phyloP scores from a whole-genome alignment of 2,797 vertebrate genomes.

The Antrozous pallidus region DNA sequence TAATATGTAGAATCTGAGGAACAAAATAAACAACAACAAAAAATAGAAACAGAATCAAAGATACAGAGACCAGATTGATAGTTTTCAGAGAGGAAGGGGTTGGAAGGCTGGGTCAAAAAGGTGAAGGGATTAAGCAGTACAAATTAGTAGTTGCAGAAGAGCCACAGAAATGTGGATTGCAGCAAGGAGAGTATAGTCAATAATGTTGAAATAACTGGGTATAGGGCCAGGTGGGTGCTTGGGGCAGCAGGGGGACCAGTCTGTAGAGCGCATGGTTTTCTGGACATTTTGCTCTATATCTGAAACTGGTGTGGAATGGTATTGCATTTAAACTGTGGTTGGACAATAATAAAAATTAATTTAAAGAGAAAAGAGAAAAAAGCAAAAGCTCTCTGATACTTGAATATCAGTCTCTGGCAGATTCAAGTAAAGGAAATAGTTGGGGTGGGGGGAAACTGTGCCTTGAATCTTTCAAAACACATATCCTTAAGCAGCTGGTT shows the following conservation, averaged over 20 bases:
- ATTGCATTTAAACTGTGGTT: neutral
- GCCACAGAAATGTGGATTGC: neutral
- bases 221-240: neutral
- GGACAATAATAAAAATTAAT: neutral
- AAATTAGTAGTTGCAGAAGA: neutral
- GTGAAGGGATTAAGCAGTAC: neutral
- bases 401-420: neutral
- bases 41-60: neutral
- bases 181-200: neutral
- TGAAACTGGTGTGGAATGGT: neutral
- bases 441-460: neutral
- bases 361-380: neutral
- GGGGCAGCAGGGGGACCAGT: neutral
- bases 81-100: neutral
- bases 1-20: neutral
- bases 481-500: slow-evolving; percentile 40
- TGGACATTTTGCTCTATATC: neutral
- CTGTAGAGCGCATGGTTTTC: neutral
- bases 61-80: neutral
- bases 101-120: neutral
- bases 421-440: neutral
- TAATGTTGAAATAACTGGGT: neutral
- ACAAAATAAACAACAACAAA: neutral
- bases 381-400: neutral
- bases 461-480: neutral